phyloP scores from a whole-genome alignment of 2,797 vertebrate genomes.

The Nasua narica region DNA sequence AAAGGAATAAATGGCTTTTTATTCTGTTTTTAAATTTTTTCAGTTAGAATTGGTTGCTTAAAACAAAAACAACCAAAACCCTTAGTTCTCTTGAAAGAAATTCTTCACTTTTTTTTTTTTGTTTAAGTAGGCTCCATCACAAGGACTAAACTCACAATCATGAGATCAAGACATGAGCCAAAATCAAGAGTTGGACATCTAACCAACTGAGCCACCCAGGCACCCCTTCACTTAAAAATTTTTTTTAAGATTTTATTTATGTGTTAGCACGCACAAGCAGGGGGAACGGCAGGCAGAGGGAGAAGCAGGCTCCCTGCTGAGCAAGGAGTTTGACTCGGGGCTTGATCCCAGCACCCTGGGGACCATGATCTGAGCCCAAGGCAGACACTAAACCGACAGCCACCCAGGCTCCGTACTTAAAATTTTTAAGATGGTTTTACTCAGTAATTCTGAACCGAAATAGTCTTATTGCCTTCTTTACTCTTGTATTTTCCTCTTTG shows the following conservation, averaged over 20 bases:
- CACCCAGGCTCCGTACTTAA: not conserved
- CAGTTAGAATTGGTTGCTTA: not conserved
- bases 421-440: not conserved
- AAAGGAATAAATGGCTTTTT: not conserved
- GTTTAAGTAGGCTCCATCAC: not conserved
- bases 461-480: not conserved
- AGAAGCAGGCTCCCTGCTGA: not conserved
- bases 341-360: not conserved
- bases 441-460: not conserved
- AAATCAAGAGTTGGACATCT: not conserved
- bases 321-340: not conserved
- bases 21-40: not conserved
- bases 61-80: not conserved
- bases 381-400: not conserved
- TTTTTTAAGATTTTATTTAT: not conserved
- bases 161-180: not conserved
- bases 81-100: not conserved
- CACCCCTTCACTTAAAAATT: not conserved
- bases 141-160: not conserved
- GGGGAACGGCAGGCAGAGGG: not conserved
- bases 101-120: constrained; percentile 1
- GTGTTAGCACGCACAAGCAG: not conserved
- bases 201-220: not conserved
- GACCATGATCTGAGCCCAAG: not conserved
- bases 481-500: not conserved